Evolutionary conservation across 2,113 vertebrate species (phyloP).

Genomic region (Sylvicapra grimmia): DNA sequence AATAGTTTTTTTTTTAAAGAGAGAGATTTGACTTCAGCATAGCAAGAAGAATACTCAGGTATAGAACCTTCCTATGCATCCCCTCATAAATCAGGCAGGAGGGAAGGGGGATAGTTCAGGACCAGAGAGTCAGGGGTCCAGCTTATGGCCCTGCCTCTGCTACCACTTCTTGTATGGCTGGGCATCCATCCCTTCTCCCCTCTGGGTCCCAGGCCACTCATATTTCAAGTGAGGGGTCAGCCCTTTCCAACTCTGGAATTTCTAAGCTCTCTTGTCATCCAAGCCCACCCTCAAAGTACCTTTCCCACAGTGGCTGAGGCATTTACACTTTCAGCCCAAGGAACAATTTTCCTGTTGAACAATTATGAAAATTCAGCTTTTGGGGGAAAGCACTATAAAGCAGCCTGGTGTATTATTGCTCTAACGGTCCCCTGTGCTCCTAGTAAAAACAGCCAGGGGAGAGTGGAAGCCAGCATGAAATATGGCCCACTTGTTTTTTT

Average conservation of each 20-base stretch:
- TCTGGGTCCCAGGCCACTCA: background rate
- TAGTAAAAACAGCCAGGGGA: constrained; percentile 42
- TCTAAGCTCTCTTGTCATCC: background rate
- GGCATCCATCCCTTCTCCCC: background rate
- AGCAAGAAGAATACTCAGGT: background rate
- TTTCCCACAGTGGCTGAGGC: background rate
- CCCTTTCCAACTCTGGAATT: background rate
- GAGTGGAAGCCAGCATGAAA: constrained; percentile 30
- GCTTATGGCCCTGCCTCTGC: background rate
- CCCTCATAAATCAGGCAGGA: background rate
- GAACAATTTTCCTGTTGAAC: constrained; percentile 39
- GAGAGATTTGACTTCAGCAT: background rate
- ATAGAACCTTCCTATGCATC: background rate
- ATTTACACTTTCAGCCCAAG: constrained; percentile 4
- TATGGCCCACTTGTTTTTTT: constrained; percentile 50
- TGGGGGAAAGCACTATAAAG: background rate
- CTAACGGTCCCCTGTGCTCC: background rate
- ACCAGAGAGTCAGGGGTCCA: background rate
- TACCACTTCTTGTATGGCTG: background rate
- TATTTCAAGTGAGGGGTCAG: background rate
- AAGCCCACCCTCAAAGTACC: background rate
- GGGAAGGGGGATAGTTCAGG: background rate
- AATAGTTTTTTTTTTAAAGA: background rate
- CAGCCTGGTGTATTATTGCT: background rate
- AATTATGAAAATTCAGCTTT: constrained; percentile 59